phyloP scores from a whole-genome alignment of 2,888 invertebrate species.

The Lissocephala sabroskyi region DNA sequence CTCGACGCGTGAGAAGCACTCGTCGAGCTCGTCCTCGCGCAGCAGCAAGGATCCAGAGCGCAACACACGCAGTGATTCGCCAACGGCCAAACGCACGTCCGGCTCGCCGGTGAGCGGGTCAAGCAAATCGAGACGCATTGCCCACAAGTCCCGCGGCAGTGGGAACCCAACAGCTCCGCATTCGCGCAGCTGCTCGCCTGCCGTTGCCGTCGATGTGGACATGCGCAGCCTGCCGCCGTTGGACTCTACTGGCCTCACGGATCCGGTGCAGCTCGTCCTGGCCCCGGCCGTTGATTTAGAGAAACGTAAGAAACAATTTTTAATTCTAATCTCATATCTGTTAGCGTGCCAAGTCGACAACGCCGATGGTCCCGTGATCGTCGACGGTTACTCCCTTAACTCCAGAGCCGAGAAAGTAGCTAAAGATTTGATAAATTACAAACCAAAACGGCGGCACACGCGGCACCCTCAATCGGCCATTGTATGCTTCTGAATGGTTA shows the following conservation, averaged over 20 bases:
- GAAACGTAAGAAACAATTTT: conserved; percentile 70
- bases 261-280: too few species aligned
- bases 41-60: conserved; percentile 37
- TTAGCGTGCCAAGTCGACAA: conserved; percentile 38
- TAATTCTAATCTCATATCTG: conserved; percentile 56
- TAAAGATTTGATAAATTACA: conserved; percentile 47
- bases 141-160: conserved; percentile 33
- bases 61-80: conserved; percentile 41
- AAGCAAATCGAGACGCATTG: conserved; percentile 50
- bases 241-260: too few species aligned
- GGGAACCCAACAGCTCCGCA: conserved; percentile 25
- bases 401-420: conserved; percentile 39
- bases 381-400: too few species aligned
- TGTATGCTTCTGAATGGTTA: too few species aligned
- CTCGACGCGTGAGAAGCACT: conserved; percentile 25
- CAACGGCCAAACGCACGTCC: conserved; percentile 59
- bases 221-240: too few species aligned
- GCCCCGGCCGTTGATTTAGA: conserved; percentile 64
- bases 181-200: conserved; percentile 68
- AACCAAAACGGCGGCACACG: conserved; percentile 52
- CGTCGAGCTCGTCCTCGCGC: conserved; percentile 1
- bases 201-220: conserved; percentile 57
- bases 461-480: conserved; percentile 16
- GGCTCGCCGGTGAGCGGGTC: conserved; percentile 63
- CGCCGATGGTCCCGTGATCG: conserved; percentile 15